Percentiles rank a stretch among this genome's conserved stretches.
Conservation (phyloP, 2,888 invertebrate species). For the Andrena dorsata region DNA sequence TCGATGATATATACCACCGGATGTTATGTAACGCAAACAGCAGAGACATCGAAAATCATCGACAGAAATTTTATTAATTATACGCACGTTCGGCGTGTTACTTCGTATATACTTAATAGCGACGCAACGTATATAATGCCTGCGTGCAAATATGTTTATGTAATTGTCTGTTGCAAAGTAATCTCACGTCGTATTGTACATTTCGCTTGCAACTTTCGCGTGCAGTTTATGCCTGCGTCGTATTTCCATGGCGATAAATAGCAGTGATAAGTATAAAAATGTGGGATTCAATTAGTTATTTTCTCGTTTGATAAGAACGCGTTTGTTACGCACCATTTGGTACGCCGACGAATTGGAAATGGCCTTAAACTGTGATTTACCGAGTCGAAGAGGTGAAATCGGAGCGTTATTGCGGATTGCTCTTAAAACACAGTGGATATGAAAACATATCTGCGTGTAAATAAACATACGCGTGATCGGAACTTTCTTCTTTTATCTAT, state of each 20-base stretch:
- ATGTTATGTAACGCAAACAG: not conserved
- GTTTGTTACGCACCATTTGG: constrained; percentile 22
- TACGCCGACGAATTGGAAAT: constrained; percentile 24
- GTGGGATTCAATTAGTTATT: constrained; percentile 11
- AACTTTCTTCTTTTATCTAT: constrained; percentile 28
- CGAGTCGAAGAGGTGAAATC: not conserved
- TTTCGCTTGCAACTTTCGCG: not conserved
- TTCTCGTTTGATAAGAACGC: constrained; percentile 12
- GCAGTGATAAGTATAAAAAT: not conserved
- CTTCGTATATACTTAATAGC: too few relatives aligned
- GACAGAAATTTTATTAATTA: too few relatives aligned
- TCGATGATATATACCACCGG: not conserved
- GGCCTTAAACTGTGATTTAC: constrained; percentile 17
- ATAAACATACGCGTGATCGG: not conserved
- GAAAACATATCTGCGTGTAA: not conserved
- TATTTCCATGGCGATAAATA: not conserved
- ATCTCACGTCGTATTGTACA: too few relatives aligned
- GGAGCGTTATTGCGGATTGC: not conserved
- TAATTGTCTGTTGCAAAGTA: too few relatives aligned
- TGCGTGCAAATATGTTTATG: not conserved
- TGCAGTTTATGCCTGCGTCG: not conserved
- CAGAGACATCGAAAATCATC: too few relatives aligned
- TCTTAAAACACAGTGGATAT: constrained; percentile 4
- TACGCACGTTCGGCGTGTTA: too few relatives aligned
- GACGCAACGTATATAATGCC: too few relatives aligned